Evolutionary conservation across 1,140 invertebrate genomes (phyloP), one percentile per base, ranked within the genome.

Genomic region (Microvelia longipes): DNA sequence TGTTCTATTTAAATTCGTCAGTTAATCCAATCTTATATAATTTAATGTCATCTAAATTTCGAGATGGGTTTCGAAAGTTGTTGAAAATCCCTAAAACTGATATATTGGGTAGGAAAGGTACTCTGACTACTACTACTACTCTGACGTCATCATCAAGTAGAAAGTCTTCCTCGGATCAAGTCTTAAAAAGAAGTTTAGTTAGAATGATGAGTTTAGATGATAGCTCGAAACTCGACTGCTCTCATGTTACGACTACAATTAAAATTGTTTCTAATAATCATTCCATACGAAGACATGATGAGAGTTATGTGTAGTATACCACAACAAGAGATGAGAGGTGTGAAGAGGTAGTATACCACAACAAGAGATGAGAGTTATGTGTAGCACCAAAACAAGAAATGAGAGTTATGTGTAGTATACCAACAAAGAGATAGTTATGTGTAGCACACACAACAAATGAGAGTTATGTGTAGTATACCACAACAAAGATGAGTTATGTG

Each of bases 1-100:
- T 94, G 89, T 79, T 92, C 24, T 93, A 94, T 80, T 83, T 94
- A 25, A 94, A 94, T 77, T 93, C 91, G 2, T 91, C 91, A 28
- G 87, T 94, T 70, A 95, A 94, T 80, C 93, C 93, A 1, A 92
- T 94, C 73, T 82, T 94, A 19, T 94, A 95, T 80, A 92, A 91
- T 78, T 82, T 92, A 15, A 93, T 93, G 88, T 93, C 91, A n/a
- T 91, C 90, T 0, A 94, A 94, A 79, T 95, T 94, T 80, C 84
- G 93, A 14, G 86, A 88, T 24, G 92, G 91, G 0, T 94, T 94
- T 75, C 79, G 87, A 11, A 86, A 84, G 66, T 75, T 90, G 63
- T 62, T 73, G 15, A 69, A 71, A 2, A 30, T 69, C 28, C 35
- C 62, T 2, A 65, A 63, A 25, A 19, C 28, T 15, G 71, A 72